phyloP scores from a whole-genome alignment of 2,113 vertebrate species.

The Mesocricetus auratus region DNA sequence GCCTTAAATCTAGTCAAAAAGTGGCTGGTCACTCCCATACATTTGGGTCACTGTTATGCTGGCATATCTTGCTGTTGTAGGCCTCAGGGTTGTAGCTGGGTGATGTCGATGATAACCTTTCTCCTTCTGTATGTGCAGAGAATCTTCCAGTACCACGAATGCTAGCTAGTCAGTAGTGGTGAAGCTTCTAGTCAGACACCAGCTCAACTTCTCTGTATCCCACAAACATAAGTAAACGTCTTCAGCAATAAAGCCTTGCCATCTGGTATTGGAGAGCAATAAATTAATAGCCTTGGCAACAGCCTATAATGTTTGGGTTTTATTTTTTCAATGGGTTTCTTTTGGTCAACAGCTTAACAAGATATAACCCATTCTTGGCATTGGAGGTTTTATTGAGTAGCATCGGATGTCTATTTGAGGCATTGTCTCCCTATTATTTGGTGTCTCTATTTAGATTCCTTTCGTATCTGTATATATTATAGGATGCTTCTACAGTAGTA shows the following conservation, averaged over 20 bases:
- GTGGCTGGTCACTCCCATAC: too few relatives aligned
- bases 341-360: background rate
- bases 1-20: background rate
- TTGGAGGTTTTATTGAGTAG: background rate
- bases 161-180: background rate
- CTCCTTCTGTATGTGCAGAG: background rate
- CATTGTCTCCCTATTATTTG: background rate
- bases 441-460: background rate
- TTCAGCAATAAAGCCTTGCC: background rate
- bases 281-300: background rate
- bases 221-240: background rate
- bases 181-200: background rate
- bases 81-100: background rate
- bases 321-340: background rate
- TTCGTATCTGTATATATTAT: background rate
- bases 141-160: too few relatives aligned
- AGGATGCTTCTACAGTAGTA: background rate
- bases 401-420: background rate
- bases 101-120: background rate
- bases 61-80: background rate
- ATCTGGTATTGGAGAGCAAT: background rate
- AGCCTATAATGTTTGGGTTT: background rate
- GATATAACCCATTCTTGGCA: background rate
- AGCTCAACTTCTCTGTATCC: too few relatives aligned
- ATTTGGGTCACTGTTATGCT: background rate